phyloP scores from a whole-genome alignment of 1,140 invertebrate species.

The Drosophila dunni region DNA sequence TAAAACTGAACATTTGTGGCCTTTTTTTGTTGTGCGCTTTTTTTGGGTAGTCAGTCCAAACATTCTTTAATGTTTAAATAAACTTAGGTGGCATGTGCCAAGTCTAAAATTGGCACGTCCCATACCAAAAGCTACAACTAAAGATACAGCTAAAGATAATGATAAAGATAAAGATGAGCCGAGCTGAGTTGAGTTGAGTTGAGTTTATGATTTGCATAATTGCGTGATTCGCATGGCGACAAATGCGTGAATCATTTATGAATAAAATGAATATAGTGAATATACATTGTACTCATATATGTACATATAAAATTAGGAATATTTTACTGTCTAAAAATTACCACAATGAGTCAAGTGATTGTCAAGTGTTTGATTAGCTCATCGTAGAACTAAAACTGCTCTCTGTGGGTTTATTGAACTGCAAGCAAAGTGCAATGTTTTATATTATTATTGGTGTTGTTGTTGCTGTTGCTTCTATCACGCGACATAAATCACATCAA shows the following conservation, averaged over 20 bases:
- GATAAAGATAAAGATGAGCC: slow-evolving; percentile 47
- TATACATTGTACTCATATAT: slow-evolving; percentile 33
- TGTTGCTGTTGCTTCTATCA: slow-evolving; percentile 27
- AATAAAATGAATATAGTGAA: slow-evolving; percentile 53
- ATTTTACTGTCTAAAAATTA: slow-evolving; percentile 12
- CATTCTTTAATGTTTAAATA: slow-evolving; percentile 12
- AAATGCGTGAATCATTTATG: slow-evolving; percentile 63
- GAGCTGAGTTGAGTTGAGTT: too few species aligned
- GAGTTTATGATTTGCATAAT: slow-evolving; percentile 72
- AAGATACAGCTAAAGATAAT: slow-evolving; percentile 47
- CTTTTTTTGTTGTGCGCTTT: background rate
- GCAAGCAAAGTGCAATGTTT: slow-evolving; percentile 47
- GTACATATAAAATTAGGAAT: slow-evolving; percentile 30
- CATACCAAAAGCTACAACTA: slow-evolving; percentile 26
- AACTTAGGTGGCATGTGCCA: slow-evolving; percentile 43
- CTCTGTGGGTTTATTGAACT: slow-evolving; percentile 50
- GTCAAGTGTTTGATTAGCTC: slow-evolving; percentile 42
- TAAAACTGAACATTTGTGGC: slow-evolving; percentile 48
- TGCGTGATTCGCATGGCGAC: slow-evolving; percentile 74
- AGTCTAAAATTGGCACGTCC: slow-evolving; percentile 62
- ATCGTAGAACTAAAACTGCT: slow-evolving; percentile 31
- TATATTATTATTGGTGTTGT: too few species aligned
- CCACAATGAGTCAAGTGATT: slow-evolving; percentile 60
- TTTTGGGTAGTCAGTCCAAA: slow-evolving; percentile 17
- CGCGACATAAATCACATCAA: slow-evolving; percentile 52